Percentiles rank a stretch among this genome's conserved stretches.
These are phyloP conservation scores for Syrphus vitripennis DNA, from an alignment of 2,888 invertebrate species.

Conservation along the genomic window DNA sequence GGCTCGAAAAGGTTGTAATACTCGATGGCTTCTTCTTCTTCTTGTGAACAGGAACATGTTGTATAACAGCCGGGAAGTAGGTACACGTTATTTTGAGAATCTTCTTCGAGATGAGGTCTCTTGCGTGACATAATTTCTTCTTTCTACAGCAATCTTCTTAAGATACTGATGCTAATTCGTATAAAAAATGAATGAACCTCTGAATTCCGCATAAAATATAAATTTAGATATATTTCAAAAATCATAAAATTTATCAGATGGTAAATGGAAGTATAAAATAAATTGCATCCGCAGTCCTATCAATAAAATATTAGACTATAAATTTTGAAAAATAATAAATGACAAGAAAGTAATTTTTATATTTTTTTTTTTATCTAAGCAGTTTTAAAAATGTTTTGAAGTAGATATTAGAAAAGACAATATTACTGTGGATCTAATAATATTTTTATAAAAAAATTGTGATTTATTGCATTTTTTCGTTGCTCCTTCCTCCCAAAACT, in stretches of 20 bases:
- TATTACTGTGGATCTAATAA: too few species aligned
- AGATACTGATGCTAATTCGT: slow-evolving; percentile 75
- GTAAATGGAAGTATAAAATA: slow-evolving; percentile 6
- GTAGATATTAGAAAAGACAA: neutral
- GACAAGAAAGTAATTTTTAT: slow-evolving; percentile 2
- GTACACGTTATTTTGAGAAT: slow-evolving; percentile 65
- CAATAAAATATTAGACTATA: slow-evolving; percentile 29
- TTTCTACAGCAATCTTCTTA: slow-evolving; percentile 73
- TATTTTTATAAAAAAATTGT: too few species aligned
- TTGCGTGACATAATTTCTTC: slow-evolving; percentile 45
- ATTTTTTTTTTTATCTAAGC: neutral
- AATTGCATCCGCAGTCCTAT: neutral
- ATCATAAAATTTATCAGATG: slow-evolving; percentile 74
- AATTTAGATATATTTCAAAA: slow-evolving; percentile 77
- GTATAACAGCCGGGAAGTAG: slow-evolving; percentile 74
- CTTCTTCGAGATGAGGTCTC: slow-evolving; percentile 23
- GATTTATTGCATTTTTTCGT: too few species aligned
- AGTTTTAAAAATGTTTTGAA: neutral
- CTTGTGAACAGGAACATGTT: slow-evolving; percentile 61
- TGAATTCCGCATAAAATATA: slow-evolving; percentile 76
- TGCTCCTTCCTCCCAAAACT: too few species aligned
- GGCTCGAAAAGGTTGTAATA: neutral
- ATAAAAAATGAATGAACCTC: slow-evolving; percentile 76
- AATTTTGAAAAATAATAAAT: slow-evolving; percentile 36
- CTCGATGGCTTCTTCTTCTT: neutral